phyloP scores from a whole-genome alignment of 2,888 invertebrate species.

The Iphiclides podalirius region DNA sequence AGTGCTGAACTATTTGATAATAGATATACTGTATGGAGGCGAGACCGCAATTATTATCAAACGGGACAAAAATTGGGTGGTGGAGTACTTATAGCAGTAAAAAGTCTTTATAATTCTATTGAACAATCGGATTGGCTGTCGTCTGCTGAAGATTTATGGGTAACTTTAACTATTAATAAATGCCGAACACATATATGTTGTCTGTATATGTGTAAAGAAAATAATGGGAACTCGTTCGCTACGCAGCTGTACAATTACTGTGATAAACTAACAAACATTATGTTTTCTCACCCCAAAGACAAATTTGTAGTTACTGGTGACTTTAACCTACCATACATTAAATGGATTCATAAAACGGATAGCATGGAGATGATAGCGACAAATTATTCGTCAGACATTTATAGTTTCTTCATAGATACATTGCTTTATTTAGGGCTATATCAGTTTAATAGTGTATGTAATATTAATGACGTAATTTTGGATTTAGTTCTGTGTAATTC shows the following conservation, averaged over 20 bases:
- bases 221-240: not conserved
- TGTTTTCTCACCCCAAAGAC: not conserved
- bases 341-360: not conserved
- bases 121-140: not conserved
- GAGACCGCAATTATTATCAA: not conserved
- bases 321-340: not conserved
- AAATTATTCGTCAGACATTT: not conserved
- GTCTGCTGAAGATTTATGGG: conserved; percentile 1
- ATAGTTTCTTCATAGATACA: not conserved
- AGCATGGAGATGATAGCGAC: not conserved
- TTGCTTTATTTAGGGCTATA: not conserved
- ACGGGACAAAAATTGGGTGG: not conserved
- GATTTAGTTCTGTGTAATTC: not conserved
- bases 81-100: conserved; percentile 5
- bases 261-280: not conserved
- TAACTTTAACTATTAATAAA: not conserved
- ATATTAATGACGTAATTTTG: not conserved
- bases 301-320: not conserved
- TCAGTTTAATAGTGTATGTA: not conserved
- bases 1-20: not conserved
- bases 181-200: not conserved
- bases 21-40: conserved; percentile 2
- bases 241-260: not conserved
- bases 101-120: not conserved
- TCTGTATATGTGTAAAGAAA: not conserved